Evolutionary conservation across 1,140 invertebrate species (phyloP), one percentile per base, ranked within the genome.

Genomic region (Scaptomyza pallida): DNA sequence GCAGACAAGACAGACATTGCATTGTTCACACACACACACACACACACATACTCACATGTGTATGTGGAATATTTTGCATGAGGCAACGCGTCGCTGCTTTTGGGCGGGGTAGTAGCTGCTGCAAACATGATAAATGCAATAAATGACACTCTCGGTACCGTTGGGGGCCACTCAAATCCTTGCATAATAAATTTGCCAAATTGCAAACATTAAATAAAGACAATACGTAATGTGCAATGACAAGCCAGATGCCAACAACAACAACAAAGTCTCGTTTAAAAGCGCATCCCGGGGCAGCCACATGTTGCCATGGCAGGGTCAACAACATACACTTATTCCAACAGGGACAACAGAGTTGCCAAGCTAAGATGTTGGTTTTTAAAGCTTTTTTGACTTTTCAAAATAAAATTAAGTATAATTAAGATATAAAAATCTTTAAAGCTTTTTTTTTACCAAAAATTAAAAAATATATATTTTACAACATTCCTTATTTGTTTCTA

Each of bases 201-300:
- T 88, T 88, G 83, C 82, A 88, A 88, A 78, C 75, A 88, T 88
- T 88, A 88, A 88, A 88, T 88, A 82, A 88, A 82, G 82, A 88
- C 81, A 86, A 72, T 72, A 21, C 63, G 54, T 63, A 67, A 86
- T 79, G 78, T 74, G 82, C 77, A 81, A 74, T 81, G 69, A 72
- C 77, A 86, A 74, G 77, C 57, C 69, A 71, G 61, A 70, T 62
- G 57, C 69, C 55, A 65, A 19, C 54, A 72, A 21, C 57, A 63
- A 21, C 30, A 61, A n/a, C 21, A 59, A 9, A 35, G 54, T 35
- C 56, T 43, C 50, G 56, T 60, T 72, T 67, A 2, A 30, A 67
- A 72, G 67, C 48, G 35, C 69, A 60, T 15, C 10, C 16, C 55
- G 26, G 21, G 51, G 69, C 62, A 55, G 56, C 63, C 70, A 76